Evolutionary conservation across 2,888 invertebrate species (phyloP), one percentile per base, ranked within the genome.

Genomic region (Cremastobaeus sp.): DNA sequence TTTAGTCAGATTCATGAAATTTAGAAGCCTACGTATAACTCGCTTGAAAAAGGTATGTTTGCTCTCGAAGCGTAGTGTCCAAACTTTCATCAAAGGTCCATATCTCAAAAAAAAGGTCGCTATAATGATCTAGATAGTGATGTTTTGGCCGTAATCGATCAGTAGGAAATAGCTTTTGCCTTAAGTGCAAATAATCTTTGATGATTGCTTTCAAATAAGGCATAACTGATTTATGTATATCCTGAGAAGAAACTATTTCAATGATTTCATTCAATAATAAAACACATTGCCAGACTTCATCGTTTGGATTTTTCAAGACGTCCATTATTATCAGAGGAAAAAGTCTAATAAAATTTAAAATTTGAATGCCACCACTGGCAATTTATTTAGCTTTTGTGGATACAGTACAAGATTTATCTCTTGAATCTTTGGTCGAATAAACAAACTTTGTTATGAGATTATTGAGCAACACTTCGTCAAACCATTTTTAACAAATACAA

Each of bases 31-130:
- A 21, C 54, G 18, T 17, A 69, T 59, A 6, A 64, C 28, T 65
- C 55, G 55, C 73, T 80, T 79, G 34, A 79, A 79, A 70, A 68
- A 80, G 4, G 73, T 55, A 57, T 82, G 80, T 59, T 82, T 82
- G 20, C 77, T 77, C 60, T 82, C 81, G 62, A 80, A 81, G 8
- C 74, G 15, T 34, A 79, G 32, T 1, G 76, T 69, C 66, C 77
- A 78, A 0, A 79, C 72, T 65, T 65, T 77, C 6, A 68, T 74
- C 3, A 77, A 18, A 32, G 77, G 77, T 5, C 77, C 76, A 50
- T 62, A 79, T 57, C 39, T 9, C 1, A 66, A n/a, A 9, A 78
- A 74, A 14, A 77, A n/a, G n/a, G 4, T 69, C 57, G n/a, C 65
- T 41, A 28, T 71, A 76, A 41, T 60, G 76, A 32, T 45, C n/a